Base-by-base conservation (phyloP, 2,113 vertebrate genomes). In the Seriola aureovittata region DNA sequence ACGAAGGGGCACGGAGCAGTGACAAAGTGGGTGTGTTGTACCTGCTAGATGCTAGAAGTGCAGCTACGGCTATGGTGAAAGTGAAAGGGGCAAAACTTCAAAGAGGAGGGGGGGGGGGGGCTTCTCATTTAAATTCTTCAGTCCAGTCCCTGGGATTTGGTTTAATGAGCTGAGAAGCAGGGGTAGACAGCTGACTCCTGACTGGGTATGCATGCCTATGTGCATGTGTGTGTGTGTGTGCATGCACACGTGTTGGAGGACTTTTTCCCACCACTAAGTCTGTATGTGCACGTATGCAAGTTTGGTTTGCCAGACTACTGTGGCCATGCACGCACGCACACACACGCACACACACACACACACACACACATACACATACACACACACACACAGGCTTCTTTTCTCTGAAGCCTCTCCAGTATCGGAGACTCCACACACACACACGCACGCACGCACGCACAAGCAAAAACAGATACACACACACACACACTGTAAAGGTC, bases 121-220 rank as follows among this genome's bases (percentile, higher is more conserved):
- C 70, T 79, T 60, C 91, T 95, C 94, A 92, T 95, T 95, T 92
- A 94, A 93, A 92, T 96, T 95, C 91, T 93, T 96, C 92, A 82
- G 87, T 86, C 89, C 83, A 78, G 88, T 92, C 54, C 10, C 60
- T 69, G 88, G 91, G 91, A 94, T 93, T 85, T 94, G 84, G 52
- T 94, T 95, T 96, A 96, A 96, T 54, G 60, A 94, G 94, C 78
- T 95, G 89, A 94, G 93, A 89, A 89, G 91, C 90, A 85, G 78
- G 87, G 78, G 84, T 91, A 90, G 92, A 95, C 96, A 96, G 93
- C 86, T 86, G 94, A 93, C 93, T 95, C 91, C 84, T 89, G 85
- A 54, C 70, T 87, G 77, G 68, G 84, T 71, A 81, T 73, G 69
- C 42, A 59, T 36, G 58, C 14, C 23, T 17, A 71, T 80, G 78